These are phyloP conservation scores for Crotalus viridis DNA, from an alignment of 2,113 vertebrate genomes.

Conservation along the genomic window DNA sequence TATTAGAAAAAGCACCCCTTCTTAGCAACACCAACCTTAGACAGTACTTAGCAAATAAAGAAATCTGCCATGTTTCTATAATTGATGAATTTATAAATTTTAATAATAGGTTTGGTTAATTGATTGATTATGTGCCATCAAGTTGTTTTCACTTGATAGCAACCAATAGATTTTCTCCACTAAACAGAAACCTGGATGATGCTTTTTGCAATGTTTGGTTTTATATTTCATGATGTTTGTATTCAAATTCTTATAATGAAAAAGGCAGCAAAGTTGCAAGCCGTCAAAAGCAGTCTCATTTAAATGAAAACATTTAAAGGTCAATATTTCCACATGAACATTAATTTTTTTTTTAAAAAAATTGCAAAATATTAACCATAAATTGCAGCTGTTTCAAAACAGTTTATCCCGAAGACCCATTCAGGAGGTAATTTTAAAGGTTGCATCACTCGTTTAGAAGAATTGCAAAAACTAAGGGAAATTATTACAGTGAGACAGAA, in stretches of 20 bases:
- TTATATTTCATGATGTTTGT: not conserved
- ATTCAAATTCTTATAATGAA: not conserved
- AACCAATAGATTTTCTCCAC: not conserved
- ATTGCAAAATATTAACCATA: not conserved
- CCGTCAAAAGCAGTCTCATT: not conserved
- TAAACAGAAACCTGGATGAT: not conserved
- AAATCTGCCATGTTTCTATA: not conserved
- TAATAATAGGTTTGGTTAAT: not conserved
- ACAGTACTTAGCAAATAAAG: not conserved
- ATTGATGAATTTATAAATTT: not conserved
- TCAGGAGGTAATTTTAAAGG: not conserved
- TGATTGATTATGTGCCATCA: not conserved
- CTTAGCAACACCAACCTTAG: not conserved
- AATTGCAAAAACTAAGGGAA: not conserved
- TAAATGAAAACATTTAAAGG: not conserved
- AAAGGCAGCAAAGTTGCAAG: not conserved
- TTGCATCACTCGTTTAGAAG: not conserved
- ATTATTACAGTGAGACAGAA: not conserved
- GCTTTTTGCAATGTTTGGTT: not conserved
- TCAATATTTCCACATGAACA: not conserved
- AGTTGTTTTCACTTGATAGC: not conserved
- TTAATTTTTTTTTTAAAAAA: not conserved
- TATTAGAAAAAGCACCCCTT: not conserved
- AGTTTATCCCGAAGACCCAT: not conserved
- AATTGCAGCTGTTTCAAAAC: not conserved